Base-by-base conservation (phyloP, 2,888 invertebrate species). In the Auanema freiburgensis region DNA sequence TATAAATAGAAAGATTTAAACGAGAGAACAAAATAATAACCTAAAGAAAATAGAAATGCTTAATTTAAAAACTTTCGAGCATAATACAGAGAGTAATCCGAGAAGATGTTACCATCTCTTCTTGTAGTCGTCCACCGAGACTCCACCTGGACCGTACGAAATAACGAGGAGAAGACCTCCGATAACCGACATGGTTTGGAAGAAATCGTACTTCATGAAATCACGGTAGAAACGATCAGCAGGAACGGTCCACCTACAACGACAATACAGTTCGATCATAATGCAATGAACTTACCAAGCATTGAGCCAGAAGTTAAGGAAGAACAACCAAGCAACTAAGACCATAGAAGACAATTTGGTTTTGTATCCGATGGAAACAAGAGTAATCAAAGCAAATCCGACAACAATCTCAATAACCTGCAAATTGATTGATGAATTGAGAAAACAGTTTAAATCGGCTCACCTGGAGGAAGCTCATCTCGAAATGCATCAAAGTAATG, bases 71-170 rank as follows among this genome's bases (percentile, higher is more conserved):
- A 33, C 3, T 33, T 33, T 33, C 33, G 33, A 33, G 33, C 33
- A 33, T 33, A 33, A 33, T 33, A 33, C 33, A 33, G 33, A 33
- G 33, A 33, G 33, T 5, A 33, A 33, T 41, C 18, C 4, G 14
- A 56, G 11, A 24, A 14, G 6, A 25, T 67, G 33, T 64, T 85
- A 95, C 94, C 94, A 99, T 85, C 92, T 91, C 88, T 99, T 99
- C 88, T 99, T 99, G 87, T 97, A 95, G 84, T 97, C 97, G 86
- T 99, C 98, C 93, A 99, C 95, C 69, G 96, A 96, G 46, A 96
- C 95, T 62, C 94, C 95, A 66, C 98, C 99, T 44, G 98, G 98
- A 42, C 99, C 98, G 71, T 97, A 88, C 70, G 92, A 92, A 12
- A 99, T 97, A 77, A 99, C 95, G 91, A 99, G 92, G 63, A 99